phyloP scores from a whole-genome alignment of 2,888 invertebrate genomes.

The Andrena bicolor region DNA sequence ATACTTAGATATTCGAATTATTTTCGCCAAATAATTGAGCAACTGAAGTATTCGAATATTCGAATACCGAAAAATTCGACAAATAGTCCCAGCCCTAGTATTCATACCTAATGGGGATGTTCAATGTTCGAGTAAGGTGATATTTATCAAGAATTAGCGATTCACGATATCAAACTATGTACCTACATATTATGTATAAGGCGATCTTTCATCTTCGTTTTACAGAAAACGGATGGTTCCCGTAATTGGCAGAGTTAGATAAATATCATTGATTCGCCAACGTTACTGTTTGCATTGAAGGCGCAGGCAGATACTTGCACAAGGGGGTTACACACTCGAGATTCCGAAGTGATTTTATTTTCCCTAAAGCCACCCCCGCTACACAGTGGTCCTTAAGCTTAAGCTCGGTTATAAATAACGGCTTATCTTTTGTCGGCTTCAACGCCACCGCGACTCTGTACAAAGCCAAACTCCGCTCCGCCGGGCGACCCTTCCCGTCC shows the following conservation, averaged over 20 bases:
- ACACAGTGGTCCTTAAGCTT: conserved; percentile 77
- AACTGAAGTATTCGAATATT: no score
- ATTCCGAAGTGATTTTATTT: conserved; percentile 75
- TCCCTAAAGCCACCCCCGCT: conserved; percentile 64
- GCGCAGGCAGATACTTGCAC: conserved; percentile 28
- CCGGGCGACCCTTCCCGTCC: conserved; percentile 52
- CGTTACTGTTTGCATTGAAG: conserved; percentile 9
- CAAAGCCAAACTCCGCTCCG: conserved; percentile 72
- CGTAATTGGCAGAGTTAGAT: background rate
- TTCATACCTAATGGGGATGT: no score
- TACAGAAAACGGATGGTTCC: background rate
- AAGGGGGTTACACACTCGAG: conserved; percentile 51
- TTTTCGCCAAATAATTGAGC: no score
- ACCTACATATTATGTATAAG: no score
- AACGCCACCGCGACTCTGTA: conserved; percentile 73
- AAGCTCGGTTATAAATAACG: conserved; percentile 83
- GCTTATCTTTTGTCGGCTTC: conserved; percentile 83
- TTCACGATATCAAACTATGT: no score
- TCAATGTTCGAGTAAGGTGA: no score
- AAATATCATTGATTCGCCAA: background rate
- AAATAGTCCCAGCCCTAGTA: no score
- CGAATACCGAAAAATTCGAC: no score
- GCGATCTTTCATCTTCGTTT: no score
- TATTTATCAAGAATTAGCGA: no score
- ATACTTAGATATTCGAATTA: no score